Conservation (phyloP, 1,140 invertebrate genomes). For the Trachymyrmex cornetzi region DNA sequence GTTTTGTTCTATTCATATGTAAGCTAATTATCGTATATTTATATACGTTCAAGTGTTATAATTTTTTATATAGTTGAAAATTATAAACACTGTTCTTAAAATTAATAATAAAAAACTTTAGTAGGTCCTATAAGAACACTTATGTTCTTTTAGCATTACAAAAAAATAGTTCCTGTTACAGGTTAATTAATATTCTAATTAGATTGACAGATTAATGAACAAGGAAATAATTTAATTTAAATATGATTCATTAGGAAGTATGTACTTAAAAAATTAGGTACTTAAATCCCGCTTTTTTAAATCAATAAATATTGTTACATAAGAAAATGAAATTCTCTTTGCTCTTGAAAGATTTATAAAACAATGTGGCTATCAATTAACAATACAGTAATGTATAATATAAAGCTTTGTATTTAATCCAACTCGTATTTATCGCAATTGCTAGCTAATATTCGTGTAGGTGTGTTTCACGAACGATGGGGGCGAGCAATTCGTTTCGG, state of each 20-base stretch:
- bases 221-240: neutral
- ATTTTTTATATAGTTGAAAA: too few species aligned
- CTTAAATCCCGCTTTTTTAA: neutral
- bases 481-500: constrained; percentile 56
- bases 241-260: neutral
- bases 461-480: constrained; percentile 7
- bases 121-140: too few species aligned
- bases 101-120: too few species aligned
- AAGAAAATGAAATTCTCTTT: constrained; percentile 22
- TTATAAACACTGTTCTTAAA: too few species aligned
- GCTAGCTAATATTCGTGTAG: neutral
- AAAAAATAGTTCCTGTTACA: too few species aligned
- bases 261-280: neutral
- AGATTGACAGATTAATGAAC: neutral
- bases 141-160: too few species aligned
- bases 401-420: constrained; percentile 25
- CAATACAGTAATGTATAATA: constrained; percentile 21
- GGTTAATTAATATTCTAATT: neutral
- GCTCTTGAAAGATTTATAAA: constrained; percentile 20
- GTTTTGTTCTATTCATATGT: too few species aligned
- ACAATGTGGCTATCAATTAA: constrained; percentile 29
- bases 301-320: neutral
- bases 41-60: too few species aligned
- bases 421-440: constrained; percentile 29
- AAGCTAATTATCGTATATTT: too few species aligned